phyloP scores from a whole-genome alignment of 2,888 invertebrate genomes.

The Metellina segmentata region DNA sequence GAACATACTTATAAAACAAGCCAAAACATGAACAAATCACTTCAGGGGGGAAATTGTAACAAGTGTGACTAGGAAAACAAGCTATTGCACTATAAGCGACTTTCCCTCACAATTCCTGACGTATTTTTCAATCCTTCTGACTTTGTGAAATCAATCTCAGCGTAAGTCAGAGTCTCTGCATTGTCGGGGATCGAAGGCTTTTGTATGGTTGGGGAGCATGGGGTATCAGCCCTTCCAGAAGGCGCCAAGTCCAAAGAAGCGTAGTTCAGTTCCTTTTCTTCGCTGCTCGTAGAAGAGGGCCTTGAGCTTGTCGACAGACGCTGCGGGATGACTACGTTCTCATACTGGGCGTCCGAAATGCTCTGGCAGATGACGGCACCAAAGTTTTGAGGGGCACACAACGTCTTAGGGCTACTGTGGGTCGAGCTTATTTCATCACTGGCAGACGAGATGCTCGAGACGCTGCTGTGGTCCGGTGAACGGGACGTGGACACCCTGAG shows the following conservation, averaged over 20 bases:
- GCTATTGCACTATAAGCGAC: conserved; percentile 71
- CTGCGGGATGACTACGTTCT: conserved; percentile 74
- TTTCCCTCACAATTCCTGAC: conserved; percentile 77
- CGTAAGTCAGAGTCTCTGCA: conserved; percentile 79
- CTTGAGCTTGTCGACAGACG: conserved; percentile 65
- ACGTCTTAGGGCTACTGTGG: conserved; percentile 66
- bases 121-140: conserved; percentile 80
- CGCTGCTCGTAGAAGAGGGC: conserved; percentile 79
- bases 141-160: conserved; percentile 81
- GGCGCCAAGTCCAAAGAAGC: conserved; percentile 80
- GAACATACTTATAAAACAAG: conserved; percentile 30
- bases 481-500: conserved; percentile 42
- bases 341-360: conserved; percentile 77
- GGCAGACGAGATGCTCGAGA: conserved; percentile 64
- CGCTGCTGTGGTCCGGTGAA: conserved; percentile 70
- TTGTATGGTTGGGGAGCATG: conserved; percentile 78
- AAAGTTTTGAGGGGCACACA: conserved; percentile 33
- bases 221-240: conserved; percentile 78
- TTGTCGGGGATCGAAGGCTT: conserved; percentile 75
- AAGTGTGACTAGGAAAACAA: conserved; percentile 59
- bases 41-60: neutral
- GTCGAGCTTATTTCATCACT: conserved; percentile 71
- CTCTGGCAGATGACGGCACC: neutral
- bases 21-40: conserved; percentile 50
- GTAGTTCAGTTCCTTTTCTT: conserved; percentile 83